A percentile compares a stretch with the other conserved stretches of the same genome.
These are phyloP conservation scores for Bucorvus abyssinicus DNA, from an alignment of 2,797 vertebrate species.

Conservation along the genomic window DNA sequence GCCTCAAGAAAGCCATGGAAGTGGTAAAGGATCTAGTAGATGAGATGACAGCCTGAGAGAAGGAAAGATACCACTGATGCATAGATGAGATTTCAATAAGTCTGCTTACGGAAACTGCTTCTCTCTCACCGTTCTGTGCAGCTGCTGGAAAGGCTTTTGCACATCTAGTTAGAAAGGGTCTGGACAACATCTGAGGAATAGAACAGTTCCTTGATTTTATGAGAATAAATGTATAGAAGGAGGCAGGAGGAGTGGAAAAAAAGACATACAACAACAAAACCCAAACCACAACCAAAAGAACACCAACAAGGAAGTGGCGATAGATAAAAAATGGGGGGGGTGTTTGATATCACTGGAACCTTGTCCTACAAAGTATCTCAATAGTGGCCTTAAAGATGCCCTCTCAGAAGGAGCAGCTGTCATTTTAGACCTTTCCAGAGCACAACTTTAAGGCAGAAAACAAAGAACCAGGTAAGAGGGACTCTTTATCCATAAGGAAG, in stretches of 20 bases:
- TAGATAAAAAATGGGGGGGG: neutral
- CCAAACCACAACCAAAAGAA: neutral
- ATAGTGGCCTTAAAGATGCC: neutral
- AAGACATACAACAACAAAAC: no score
- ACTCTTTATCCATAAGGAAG: neutral
- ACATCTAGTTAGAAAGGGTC: neutral
- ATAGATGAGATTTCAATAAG: neutral
- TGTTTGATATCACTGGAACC: neutral
- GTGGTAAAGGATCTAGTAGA: neutral
- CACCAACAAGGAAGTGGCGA: neutral
- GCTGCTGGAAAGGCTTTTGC: neutral
- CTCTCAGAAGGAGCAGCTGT: neutral
- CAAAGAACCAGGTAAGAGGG: neutral
- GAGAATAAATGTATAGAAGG: neutral
- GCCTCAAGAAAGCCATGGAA: neutral
- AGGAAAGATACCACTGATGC: neutral
- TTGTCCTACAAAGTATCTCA: neutral
- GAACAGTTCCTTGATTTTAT: neutral
- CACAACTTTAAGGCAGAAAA: neutral
- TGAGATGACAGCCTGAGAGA: neutral
- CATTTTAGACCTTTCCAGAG: neutral
- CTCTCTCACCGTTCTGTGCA: neutral
- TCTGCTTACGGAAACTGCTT: neutral
- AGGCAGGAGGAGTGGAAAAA: neutral
- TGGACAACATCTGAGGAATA: neutral